These are phyloP conservation scores for Pycnomerus fuliginosus DNA, from an alignment of 2,888 invertebrate genomes.

Conservation along the genomic window DNA sequence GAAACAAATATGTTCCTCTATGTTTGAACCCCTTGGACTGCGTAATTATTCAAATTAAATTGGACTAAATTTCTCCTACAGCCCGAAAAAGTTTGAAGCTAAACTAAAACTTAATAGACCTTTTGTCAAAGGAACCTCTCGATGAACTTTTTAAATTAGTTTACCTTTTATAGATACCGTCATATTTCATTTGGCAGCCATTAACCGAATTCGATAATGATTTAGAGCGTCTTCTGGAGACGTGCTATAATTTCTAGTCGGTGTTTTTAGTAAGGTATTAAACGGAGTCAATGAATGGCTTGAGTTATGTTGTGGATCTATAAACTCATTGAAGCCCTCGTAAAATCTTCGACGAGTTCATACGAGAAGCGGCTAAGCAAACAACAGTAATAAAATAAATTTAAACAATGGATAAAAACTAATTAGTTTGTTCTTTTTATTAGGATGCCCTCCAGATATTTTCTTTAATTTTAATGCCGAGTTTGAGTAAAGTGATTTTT, in stretches of 20 bases:
- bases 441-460: too few relatives aligned
- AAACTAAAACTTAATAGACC: too few relatives aligned
- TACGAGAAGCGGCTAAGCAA: slow-evolving; percentile 29
- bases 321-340: slow-evolving; percentile 33
- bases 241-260: slow-evolving; percentile 29
- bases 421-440: slow-evolving; percentile 30
- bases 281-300: slow-evolving; percentile 30
- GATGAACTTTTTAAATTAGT: too few relatives aligned
- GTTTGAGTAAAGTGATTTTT: too few relatives aligned
- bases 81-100: too few relatives aligned
- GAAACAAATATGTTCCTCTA: slow-evolving; percentile 17
- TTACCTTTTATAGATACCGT: too few relatives aligned
- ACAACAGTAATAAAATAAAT: slow-evolving; percentile 33
- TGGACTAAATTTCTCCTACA: too few relatives aligned
- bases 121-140: too few relatives aligned
- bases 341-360: slow-evolving; percentile 37
- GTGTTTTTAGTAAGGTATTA: slow-evolving; percentile 28
- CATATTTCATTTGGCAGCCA: too few relatives aligned
- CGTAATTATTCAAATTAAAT: slow-evolving; percentile 9
- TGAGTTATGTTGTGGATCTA: slow-evolving; percentile 30
- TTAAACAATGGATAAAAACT: slow-evolving; percentile 30
- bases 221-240: slow-evolving; percentile 8
- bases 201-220: too few relatives aligned
- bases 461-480: too few relatives aligned
- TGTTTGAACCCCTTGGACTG: slow-evolving; percentile 12